A percentile compares a stretch with the other conserved stretches of the same genome.
Conservation (phyloP, 1,140 invertebrate species). For the Psilanteris sp. region DNA sequence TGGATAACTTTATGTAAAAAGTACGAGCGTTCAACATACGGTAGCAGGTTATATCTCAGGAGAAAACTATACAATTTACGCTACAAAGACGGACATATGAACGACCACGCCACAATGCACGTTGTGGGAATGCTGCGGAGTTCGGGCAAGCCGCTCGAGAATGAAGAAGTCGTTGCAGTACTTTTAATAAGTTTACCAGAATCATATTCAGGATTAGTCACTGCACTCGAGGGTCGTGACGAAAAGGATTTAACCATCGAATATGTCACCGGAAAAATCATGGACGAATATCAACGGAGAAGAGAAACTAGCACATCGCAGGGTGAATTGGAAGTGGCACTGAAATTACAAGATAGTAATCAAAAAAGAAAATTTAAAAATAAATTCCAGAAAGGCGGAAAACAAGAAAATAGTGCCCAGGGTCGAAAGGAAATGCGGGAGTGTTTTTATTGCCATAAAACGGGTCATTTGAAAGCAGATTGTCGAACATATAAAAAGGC, state of each 20-base stretch:
- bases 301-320: constrained; percentile 2
- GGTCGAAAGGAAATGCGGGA: constrained; percentile 8
- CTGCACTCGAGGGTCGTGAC: constrained; percentile 51
- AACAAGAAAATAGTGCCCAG: background rate
- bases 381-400: background rate
- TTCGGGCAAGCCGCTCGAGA: constrained; percentile 48
- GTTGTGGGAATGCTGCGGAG: constrained; percentile 46
- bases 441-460: constrained; percentile 35
- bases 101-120: constrained; percentile 44
- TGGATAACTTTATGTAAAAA: constrained; percentile 3
- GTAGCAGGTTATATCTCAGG: constrained; percentile 47
- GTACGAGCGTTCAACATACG: constrained; percentile 49
- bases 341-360: background rate
- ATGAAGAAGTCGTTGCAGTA: constrained; percentile 59
- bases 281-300: constrained; percentile 41
- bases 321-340: constrained; percentile 5
- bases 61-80: constrained; percentile 42
- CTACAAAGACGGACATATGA: constrained; percentile 28
- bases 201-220: constrained; percentile 53
- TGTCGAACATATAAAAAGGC: constrained; percentile 8
- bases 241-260: constrained; percentile 61
- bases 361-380: background rate
- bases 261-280: constrained; percentile 44
- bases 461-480: constrained; percentile 28
- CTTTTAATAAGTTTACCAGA: constrained; percentile 58